Evolutionary conservation across 2,113 vertebrate genomes (phyloP), one percentile per base, ranked within the genome.

Genomic region (Pyrgilauda ruficollis): DNA sequence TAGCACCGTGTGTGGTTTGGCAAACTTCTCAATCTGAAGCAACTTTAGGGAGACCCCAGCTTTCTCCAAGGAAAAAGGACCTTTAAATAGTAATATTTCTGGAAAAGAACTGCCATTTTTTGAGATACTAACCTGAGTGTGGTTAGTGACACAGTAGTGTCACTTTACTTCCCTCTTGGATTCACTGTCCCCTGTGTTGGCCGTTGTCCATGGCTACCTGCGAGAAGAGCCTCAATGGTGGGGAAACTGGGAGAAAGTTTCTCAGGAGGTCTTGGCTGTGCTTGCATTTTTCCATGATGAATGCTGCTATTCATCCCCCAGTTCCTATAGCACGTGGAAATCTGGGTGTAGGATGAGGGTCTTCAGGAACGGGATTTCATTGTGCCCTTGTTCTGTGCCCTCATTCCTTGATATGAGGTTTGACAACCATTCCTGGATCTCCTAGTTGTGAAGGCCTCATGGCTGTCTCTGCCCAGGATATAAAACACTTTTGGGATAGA

Each of bases 401-500:
- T 44, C 0, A 0, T 8, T 83, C 20, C 37, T 74, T 13, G 26
- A 19, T 63, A 39, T 0, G 5, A 76, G 26, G 18, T 10, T 2
- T 73, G 22, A 16, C 17, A 62, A 15, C 3, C 2, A 11, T 55
- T 72, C 43, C 21, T 58, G 24, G 3, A 2, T 8, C 6, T 30
- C 7, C 14, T 64, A 49, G 22, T 1, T 67, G 5, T 35, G 24
- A 27, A 28, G 18, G 15, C 15, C 24, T 21, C 11, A 4, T 59
- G n/a, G 15, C 39, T 87, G 28, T 19, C 13, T 90, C 83, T 80
- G 35, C 10, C 8, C 1, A 24, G 46, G 20, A 43, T 12, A 6
- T 12, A 6, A 53, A 41, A 39, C 46, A 30, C 12, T 74, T 73
- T 19, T 53, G 30, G 59, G 35, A 16, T 27, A 75, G 64, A 55